Conservation (phyloP, 2,888 invertebrate species). For the Hirtodrosophila alboralis region DNA sequence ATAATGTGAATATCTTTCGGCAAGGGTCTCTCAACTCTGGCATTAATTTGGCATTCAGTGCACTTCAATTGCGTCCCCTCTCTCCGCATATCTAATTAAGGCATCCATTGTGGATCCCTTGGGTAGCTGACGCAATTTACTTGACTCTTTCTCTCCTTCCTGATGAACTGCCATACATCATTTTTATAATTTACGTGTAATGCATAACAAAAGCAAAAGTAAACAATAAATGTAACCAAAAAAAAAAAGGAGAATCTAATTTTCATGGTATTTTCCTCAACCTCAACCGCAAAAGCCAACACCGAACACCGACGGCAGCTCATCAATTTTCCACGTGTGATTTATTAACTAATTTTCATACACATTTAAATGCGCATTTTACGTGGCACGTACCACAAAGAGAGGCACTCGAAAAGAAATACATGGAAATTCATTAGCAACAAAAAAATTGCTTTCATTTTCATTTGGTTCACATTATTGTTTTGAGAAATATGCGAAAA, state of each 20-base stretch:
- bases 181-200: constrained; percentile 68
- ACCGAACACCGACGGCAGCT: constrained; percentile 55
- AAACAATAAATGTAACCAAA: constrained; percentile 59
- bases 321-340: constrained; percentile 77
- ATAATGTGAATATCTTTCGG: constrained; percentile 34
- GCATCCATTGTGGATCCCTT: constrained; percentile 49
- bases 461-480: constrained; percentile 69
- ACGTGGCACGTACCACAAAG: constrained; percentile 63
- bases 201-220: constrained; percentile 52
- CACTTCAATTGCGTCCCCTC: constrained; percentile 14
- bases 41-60: constrained; percentile 55
- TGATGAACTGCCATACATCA: constrained; percentile 46
- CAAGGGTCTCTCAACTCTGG: constrained; percentile 30
- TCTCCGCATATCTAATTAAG: constrained; percentile 45
- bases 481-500: constrained; percentile 62
- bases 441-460: constrained; percentile 70
- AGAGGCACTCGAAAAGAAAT: constrained; percentile 19
- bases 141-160: constrained; percentile 15
- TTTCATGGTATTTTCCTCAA: constrained; percentile 34
- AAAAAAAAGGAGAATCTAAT: constrained; percentile 45
- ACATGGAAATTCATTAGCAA: constrained; percentile 69
- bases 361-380: constrained; percentile 75
- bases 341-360: constrained; percentile 77
- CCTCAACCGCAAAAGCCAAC: constrained; percentile 34
- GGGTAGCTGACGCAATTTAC: constrained; percentile 37